Percentiles rank a stretch among this genome's conserved stretches.
Evolutionary conservation across 2,113 vertebrate species (phyloP).

Genomic region (Felis chaus): DNA sequence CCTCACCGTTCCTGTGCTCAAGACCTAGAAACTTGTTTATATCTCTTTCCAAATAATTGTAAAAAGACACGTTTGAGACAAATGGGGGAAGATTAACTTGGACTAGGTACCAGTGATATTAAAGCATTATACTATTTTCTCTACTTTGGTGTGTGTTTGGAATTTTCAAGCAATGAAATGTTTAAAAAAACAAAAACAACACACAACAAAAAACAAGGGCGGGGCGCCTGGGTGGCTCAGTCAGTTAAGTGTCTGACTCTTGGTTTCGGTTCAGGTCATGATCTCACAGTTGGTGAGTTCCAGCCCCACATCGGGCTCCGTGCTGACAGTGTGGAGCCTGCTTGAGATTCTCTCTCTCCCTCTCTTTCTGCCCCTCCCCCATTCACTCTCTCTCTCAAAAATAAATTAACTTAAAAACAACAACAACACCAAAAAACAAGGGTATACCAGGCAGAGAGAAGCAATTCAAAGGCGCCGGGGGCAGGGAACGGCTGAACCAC

Average conservation of each 20-base stretch:
- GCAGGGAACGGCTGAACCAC: neutral
- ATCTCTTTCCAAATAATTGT: neutral
- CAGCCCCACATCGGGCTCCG: too few relatives aligned
- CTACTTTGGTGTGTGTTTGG: neutral
- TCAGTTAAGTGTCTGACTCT: too few relatives aligned
- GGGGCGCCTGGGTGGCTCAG: too few relatives aligned
- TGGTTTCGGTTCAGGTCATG: too few relatives aligned
- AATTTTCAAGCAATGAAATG: neutral
- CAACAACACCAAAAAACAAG: neutral
- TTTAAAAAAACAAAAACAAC: neutral
- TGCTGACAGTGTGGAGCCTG: too few relatives aligned
- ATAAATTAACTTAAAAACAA: neutral
- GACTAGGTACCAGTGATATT: neutral
- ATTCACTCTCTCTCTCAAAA: too few relatives aligned
- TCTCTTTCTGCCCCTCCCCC: too few relatives aligned
- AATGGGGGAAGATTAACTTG: neutral
- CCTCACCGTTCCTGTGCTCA: neutral
- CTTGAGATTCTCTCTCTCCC: too few relatives aligned
- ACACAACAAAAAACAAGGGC: too few relatives aligned
- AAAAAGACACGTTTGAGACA: neutral
- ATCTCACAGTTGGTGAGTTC: too few relatives aligned
- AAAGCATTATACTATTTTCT: neutral
- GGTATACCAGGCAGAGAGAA: neutral
- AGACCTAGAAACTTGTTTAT: neutral
- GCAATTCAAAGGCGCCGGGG: neutral